Base-by-base conservation (phyloP, 2,797 vertebrate species). In the Paedocypris micromegethes region DNA sequence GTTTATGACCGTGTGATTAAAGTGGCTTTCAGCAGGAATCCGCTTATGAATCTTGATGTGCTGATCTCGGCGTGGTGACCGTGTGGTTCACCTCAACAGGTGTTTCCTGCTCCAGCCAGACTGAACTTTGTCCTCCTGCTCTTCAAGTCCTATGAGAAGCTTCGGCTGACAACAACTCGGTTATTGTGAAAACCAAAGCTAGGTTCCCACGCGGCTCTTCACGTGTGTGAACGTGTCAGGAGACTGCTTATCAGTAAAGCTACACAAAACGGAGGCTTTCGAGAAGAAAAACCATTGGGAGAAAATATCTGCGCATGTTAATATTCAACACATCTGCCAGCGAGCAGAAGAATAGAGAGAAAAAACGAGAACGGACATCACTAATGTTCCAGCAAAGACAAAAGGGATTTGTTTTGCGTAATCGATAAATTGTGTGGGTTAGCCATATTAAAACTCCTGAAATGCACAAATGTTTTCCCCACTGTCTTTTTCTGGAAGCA, bases 401-500 rank as follows among this genome's bases (percentile, higher is more conserved):
- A 60, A 42, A 64, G 61, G 38, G 45, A 72, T 72, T 74, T 74
- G 52, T 46, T 64, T 55, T 67, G 54, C 61, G 62, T 61, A 53
- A 79, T 79, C 73, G 72, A 77, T 77, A 74, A 23, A 61, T 44
- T 58, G 66, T 66, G 72, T 68, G 68, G 78, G 64, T 44, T 46
- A 70, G 64, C 55, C 62, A 55, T 63, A 59, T 68, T 23, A 59
- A 60, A 64, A 72, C 70, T 59, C 48, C 56, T 65, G 66, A 58
- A 68, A 48, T 44, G 6, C 39, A 44, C 8, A 9, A 63, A 68
- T 72, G 44, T 75, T 71, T 73, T 51, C 46, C 39, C 56, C 68
- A 45, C 46, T 54, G 38, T 66, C 37, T 45, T 5, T 63, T 23
- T 23, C 23, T 23, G 23, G 23, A 23, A 23, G 23, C 23, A 23